Evolutionary conservation across 2,888 invertebrate genomes (phyloP).

Genomic region (Ecliptopera silaceata): DNA sequence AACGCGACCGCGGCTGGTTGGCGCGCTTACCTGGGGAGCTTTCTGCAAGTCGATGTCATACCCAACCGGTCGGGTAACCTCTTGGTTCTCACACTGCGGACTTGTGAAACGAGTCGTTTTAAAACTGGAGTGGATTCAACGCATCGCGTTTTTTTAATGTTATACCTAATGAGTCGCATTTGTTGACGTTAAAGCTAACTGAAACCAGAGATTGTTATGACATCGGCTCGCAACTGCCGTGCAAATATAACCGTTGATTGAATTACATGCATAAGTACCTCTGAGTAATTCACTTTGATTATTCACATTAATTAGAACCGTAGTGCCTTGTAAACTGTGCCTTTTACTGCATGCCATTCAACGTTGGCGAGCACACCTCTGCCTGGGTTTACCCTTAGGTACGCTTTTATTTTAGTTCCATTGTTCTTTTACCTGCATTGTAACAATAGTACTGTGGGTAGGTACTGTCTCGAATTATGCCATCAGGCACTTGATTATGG

Average conservation of each 20-base stretch:
- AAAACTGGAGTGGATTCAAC: conserved; percentile 80
- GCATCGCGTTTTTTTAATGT: conserved; percentile 75
- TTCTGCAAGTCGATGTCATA: conserved; percentile 49
- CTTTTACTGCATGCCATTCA: conserved; percentile 6
- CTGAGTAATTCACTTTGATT: conserved; percentile 32
- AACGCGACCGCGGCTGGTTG: conserved; percentile 60
- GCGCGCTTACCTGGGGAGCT: conserved; percentile 54
- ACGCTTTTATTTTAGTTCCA: conserved; percentile 1
- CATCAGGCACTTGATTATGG: background rate
- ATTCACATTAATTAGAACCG: conserved; percentile 18
- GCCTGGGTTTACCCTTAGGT: background rate
- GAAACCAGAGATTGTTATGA: conserved; percentile 44
- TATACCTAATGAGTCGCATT: conserved; percentile 69
- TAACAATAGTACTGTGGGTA: background rate
- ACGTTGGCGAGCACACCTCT: background rate
- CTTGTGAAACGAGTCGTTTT: conserved; percentile 79
- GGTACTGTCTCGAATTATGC: background rate
- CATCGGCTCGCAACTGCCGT: conserved; percentile 45
- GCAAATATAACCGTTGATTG: conserved; percentile 36
- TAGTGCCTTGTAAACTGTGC: conserved; percentile 5
- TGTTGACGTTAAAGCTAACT: conserved; percentile 55
- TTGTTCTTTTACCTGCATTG: conserved; percentile 1
- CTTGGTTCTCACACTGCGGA: conserved; percentile 78
- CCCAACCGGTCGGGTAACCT: conserved; percentile 63
- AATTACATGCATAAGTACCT: conserved; percentile 32